A percentile compares a stretch with the other conserved stretches of the same genome.
phyloP scores from a whole-genome alignment of 2,113 vertebrate species.

The Neodon shergylaensis region DNA sequence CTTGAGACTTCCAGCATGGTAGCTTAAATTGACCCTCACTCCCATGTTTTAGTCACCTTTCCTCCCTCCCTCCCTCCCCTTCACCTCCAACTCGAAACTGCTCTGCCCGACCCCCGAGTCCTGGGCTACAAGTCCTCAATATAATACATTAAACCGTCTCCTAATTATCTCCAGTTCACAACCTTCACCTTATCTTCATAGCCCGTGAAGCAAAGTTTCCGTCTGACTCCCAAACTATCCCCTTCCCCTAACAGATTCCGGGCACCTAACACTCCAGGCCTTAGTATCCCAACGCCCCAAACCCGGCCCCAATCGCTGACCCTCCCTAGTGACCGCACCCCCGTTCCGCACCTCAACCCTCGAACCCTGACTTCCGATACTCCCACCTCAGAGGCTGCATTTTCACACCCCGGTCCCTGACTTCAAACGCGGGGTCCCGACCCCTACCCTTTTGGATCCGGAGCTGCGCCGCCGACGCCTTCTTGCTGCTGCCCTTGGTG shows the following conservation, averaged over 20 bases:
- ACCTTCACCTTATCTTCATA: neutral
- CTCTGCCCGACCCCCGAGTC: neutral
- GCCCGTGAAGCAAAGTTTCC: neutral
- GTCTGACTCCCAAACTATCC: neutral
- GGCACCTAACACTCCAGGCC: neutral
- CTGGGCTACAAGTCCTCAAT: neutral
- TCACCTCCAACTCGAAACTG: neutral
- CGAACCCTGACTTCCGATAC: neutral
- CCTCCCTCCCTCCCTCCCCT: neutral
- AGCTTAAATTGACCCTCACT: neutral
- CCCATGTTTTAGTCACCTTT: neutral
- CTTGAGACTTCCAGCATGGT: neutral
- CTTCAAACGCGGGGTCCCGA: neutral
- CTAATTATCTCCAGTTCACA: neutral
- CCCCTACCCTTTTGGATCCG: slow-evolving; percentile 95
- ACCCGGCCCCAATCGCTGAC: neutral
- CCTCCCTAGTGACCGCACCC: neutral
- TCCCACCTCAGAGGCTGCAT: neutral
- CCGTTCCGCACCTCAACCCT: neutral
- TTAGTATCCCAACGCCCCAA: neutral
- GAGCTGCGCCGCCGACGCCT: slow-evolving; percentile 97
- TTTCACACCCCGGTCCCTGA: neutral
- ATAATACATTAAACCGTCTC: neutral
- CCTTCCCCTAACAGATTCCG: neutral
- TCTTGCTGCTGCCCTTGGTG: slow-evolving; percentile 93